phyloP scores from a whole-genome alignment of 2,888 invertebrate species.

The Osmoderma eremita region DNA sequence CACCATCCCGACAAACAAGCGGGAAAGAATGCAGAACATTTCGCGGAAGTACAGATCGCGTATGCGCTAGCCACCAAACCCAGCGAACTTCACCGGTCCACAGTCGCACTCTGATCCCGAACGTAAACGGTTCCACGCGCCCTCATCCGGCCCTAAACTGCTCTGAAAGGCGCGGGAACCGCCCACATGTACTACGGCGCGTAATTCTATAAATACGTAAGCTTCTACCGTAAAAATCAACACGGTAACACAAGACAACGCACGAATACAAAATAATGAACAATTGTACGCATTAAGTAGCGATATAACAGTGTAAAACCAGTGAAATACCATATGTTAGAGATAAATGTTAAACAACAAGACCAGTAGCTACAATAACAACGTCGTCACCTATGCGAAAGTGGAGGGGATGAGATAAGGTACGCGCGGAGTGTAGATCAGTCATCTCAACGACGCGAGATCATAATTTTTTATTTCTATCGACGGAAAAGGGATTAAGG shows the following conservation, averaged over 20 bases:
- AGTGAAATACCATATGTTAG: constrained; percentile 17
- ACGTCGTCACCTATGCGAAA: neutral
- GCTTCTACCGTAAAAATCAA: too few species aligned
- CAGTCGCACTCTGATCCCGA: constrained; percentile 29
- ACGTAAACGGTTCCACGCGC: constrained; percentile 29
- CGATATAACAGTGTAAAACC: constrained; percentile 16
- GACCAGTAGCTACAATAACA: neutral
- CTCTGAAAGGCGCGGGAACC: neutral
- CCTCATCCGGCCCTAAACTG: constrained; percentile 11
- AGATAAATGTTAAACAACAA: neutral
- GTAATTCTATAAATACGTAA: too few species aligned
- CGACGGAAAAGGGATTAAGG: neutral
- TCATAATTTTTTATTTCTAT: neutral
- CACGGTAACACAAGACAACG: too few species aligned
- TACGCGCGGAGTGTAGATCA: constrained; percentile 9
- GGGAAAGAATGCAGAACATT: constrained; percentile 28
- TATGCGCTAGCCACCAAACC: constrained; percentile 34
- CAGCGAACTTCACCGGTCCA: constrained; percentile 31
- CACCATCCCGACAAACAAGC: constrained; percentile 3
- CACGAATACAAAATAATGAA: too few species aligned
- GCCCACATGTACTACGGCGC: neutral
- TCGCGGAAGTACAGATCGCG: constrained; percentile 28
- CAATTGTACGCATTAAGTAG: too few species aligned
- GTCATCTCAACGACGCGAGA: constrained; percentile 5
- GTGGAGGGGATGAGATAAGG: neutral